Evolutionary conservation across 2,888 invertebrate genomes (phyloP), one percentile per base, ranked within the genome.

Genomic region (Ennomos quercinarius): DNA sequence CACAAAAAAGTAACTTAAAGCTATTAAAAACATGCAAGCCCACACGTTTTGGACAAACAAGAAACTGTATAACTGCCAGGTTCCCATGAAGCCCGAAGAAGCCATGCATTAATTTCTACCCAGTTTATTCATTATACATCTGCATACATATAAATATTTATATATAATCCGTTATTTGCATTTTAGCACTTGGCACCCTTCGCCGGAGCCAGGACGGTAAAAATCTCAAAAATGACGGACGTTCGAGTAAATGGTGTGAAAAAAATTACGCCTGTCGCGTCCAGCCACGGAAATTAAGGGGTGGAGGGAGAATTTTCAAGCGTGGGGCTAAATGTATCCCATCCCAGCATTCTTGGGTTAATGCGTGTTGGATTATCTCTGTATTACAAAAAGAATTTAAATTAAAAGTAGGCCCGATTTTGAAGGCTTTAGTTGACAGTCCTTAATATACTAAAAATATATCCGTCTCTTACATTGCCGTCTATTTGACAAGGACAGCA

Each of bases 171-270:
- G 77, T 83, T 83, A 89, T 89, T 90, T 89, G 84, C 89, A 89
- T 89, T 83, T 79, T 77, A 75, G 73, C 77, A 78, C 85, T 81
- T 84, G 71, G 70, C 72, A 70, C 63, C 65, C 70, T 70, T 69
- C 71, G 73, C 78, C 36, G 57, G 38, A 55, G 41, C 47, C 12
- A 38, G 60, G 17, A 64, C 57, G 63, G 78, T 77, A 81, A 87
- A 88, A 85, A 83, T 83, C 84, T 84, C 80, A 68, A 76, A 85
- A 84, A 88, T 89, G 89, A 89, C 81, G 85, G 82, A 87, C 86
- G 78, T 77, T 79, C 68, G 82, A 78, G 86, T 88, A 89, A 91
- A 91, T 91, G 91, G 89, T 72, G 83, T 87, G 91, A 80, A 86
- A 87, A 17, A 87, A 86, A 86, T 86, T 81, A 80, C 83, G 77